Percentiles rank a stretch among this genome's conserved stretches.
These are phyloP conservation scores for Hirtodrosophila histrioides DNA, from an alignment of 2,888 invertebrate species.

Conservation along the genomic window DNA sequence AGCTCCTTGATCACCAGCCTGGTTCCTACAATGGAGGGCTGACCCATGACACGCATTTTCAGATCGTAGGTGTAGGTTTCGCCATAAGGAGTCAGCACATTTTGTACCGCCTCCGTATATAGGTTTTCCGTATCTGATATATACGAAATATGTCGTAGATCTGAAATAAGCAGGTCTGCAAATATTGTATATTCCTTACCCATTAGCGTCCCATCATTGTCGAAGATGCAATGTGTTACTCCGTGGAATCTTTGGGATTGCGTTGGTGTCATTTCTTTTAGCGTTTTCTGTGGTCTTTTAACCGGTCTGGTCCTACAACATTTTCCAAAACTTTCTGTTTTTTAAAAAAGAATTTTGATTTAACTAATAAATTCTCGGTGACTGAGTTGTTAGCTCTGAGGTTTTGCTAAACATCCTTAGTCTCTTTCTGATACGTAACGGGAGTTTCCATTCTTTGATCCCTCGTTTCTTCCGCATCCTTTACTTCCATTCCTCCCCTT, in stretches of 20 bases:
- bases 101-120: constrained; percentile 89
- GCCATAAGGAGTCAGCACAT: constrained; percentile 87
- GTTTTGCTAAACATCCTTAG: no score
- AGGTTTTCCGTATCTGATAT: constrained; percentile 90
- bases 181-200: constrained; percentile 23
- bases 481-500: no score
- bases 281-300: not conserved
- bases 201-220: constrained; percentile 63
- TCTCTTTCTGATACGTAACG: no score
- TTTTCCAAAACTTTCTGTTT: not conserved
- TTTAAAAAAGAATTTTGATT: not conserved
- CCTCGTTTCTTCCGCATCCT: no score
- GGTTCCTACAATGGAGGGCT: constrained; percentile 86
- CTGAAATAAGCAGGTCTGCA: no score
- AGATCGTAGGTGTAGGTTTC: constrained; percentile 90
- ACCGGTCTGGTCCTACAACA: constrained; percentile 11
- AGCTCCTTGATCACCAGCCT: constrained; percentile 85
- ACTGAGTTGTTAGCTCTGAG: not conserved
- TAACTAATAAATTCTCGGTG: not conserved
- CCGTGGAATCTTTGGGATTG: not conserved
- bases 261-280: constrained; percentile 3
- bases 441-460: no score
- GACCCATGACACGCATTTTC: constrained; percentile 89
- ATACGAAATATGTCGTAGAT: no score
- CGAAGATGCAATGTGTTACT: constrained; percentile 63